Conservation (phyloP, 2,888 invertebrate species). For the Conus canariensis region DNA sequence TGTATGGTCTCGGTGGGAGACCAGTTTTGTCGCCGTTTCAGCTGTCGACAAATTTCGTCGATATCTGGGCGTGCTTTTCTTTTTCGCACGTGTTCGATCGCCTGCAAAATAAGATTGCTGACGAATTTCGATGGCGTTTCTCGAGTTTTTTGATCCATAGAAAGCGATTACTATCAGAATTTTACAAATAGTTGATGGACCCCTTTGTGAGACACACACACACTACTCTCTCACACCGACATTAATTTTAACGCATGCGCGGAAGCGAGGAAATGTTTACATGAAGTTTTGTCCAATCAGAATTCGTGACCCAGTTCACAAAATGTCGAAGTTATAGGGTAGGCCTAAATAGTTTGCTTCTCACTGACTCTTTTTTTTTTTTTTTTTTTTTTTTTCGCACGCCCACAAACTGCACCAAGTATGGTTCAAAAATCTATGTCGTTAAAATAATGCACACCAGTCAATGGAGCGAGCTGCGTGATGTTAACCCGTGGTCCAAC, state of each 20-base stretch:
- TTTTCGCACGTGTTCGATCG: conserved; percentile 89
- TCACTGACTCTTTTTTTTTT: no score
- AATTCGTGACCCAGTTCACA: background rate
- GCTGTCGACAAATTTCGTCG: conserved; percentile 89
- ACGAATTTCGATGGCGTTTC: conserved; percentile 52
- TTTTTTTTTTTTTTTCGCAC: no score
- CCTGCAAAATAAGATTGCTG: conserved; percentile 88
- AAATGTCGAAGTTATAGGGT: no score
- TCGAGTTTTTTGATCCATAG: background rate
- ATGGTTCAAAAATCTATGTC: no score
- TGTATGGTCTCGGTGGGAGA: conserved; percentile 81
- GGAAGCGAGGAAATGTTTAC: background rate
- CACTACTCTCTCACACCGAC: background rate
- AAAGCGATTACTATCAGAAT: background rate
- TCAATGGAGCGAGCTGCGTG: no score
- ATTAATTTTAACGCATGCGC: conserved; percentile 17
- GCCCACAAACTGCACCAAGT: no score
- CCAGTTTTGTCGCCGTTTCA: conserved; percentile 87
- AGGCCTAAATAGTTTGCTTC: no score
- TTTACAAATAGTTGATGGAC: background rate
- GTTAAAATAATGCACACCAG: no score
- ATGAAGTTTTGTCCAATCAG: background rate
- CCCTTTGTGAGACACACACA: background rate
- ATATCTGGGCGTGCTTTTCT: conserved; percentile 91
- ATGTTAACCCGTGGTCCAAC: no score